Evolutionary conservation across 2,888 invertebrate species (phyloP).

Genomic region (Amphipyra berbera): DNA sequence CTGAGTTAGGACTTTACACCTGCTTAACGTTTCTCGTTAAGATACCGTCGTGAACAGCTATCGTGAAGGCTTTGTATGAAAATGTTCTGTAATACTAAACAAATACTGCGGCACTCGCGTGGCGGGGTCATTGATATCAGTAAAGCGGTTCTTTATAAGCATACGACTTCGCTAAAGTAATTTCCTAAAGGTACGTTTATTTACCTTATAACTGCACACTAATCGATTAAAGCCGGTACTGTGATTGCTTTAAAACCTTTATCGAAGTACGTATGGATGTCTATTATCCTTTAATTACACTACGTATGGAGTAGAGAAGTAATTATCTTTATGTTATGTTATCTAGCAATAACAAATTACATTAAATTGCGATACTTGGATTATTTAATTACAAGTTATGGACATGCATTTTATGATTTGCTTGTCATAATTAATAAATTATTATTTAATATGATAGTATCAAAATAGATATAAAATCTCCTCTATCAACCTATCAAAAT

Average conservation of each 20-base stretch:
- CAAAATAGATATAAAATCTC: too few relatives aligned
- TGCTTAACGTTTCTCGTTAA: constrained; percentile 55
- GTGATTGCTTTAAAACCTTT: constrained; percentile 39
- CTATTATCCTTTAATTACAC: constrained; percentile 49
- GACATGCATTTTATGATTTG: not conserved
- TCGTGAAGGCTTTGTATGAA: constrained; percentile 45
- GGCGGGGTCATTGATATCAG: constrained; percentile 67
- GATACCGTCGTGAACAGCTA: constrained; percentile 36
- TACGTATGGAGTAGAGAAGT: constrained; percentile 26
- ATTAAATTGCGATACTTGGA: constrained; percentile 11
- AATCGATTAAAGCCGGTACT: constrained; percentile 41
- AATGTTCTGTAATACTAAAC: constrained; percentile 62
- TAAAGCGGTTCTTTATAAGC: constrained; percentile 61
- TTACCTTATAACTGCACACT: constrained; percentile 48
- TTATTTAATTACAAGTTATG: constrained; percentile 17
- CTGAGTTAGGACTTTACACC: constrained; percentile 59
- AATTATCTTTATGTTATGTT: constrained; percentile 27
- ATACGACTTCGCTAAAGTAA: constrained; percentile 52
- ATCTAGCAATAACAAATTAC: constrained; percentile 20
- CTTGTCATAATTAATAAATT: too few relatives aligned
- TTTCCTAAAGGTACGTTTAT: constrained; percentile 49
- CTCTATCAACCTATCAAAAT: too few relatives aligned
- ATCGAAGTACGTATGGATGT: constrained; percentile 17
- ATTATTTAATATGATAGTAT: too few relatives aligned
- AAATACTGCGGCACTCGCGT: constrained; percentile 60